phyloP scores from a whole-genome alignment of 2,797 vertebrate species.

The Orientallactaga sibirica region DNA sequence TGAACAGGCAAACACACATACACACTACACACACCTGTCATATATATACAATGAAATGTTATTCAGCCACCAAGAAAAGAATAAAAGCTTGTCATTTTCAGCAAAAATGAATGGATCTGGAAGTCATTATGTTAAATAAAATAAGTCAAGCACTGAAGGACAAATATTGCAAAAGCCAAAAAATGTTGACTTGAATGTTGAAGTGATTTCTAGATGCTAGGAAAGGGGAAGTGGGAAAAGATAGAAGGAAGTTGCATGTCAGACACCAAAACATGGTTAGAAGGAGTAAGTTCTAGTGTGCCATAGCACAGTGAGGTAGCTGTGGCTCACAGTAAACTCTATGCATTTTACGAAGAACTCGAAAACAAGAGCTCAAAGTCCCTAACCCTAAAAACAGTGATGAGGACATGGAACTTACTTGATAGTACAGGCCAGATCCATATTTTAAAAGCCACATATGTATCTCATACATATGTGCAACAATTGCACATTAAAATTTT shows the following conservation, averaged over 20 bases:
- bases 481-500: not conserved
- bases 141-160: no score
- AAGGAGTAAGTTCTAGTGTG: no score
- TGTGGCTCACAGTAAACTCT: not conserved
- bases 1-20: no score
- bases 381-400: not conserved
- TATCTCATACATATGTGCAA: not conserved
- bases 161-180: not conserved
- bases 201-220: not conserved
- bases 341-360: no score
- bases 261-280: not conserved
- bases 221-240: not conserved
- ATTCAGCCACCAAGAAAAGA: no score
- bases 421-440: not conserved
- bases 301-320: not conserved
- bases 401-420: not conserved
- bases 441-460: not conserved
- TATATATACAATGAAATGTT: no score
- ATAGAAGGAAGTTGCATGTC: not conserved
- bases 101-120: no score
- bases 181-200: not conserved
- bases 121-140: no score
- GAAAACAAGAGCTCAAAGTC: not conserved
- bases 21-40: no score
- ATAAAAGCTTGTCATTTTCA: no score